Evolutionary conservation across 2,888 invertebrate species (phyloP).

Genomic region (Limnephilus rhombicus): DNA sequence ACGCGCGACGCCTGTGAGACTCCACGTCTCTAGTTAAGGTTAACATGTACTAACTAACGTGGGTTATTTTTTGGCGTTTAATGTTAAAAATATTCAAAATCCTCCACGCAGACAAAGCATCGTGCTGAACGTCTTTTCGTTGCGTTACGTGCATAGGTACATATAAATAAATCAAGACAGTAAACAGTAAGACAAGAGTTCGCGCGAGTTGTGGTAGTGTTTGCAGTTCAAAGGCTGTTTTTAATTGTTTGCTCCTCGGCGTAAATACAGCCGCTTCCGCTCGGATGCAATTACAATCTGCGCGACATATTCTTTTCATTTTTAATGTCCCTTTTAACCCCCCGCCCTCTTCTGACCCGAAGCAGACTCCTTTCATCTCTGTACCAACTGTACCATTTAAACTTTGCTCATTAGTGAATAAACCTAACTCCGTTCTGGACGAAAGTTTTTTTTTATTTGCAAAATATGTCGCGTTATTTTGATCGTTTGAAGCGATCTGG

Average conservation of each 20-base stretch:
- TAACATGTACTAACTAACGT: not conserved
- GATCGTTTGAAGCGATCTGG: not conserved
- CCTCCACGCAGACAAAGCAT: not conserved
- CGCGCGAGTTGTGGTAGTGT: not conserved
- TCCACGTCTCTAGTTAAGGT: too few species aligned
- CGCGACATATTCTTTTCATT: constrained; percentile 54
- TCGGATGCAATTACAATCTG: constrained; percentile 54
- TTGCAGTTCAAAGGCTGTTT: constrained; percentile 33
- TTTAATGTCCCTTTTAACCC: constrained; percentile 23
- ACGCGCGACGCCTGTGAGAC: too few species aligned
- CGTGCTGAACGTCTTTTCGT: not conserved
- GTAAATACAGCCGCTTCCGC: constrained; percentile 25
- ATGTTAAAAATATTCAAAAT: not conserved
- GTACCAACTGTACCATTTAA: constrained; percentile 28
- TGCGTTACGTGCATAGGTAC: too few species aligned
- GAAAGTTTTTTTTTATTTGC: constrained; percentile 30
- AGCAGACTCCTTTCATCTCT: constrained; percentile 48
- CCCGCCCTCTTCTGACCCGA: constrained; percentile 22
- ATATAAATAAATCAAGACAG: not conserved
- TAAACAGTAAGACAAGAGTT: not conserved
- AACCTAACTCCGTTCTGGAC: constrained; percentile 21
- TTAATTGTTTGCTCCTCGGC: constrained; percentile 35
- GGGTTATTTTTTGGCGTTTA: not conserved
- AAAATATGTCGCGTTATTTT: constrained; percentile 31
- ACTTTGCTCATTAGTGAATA: constrained; percentile 56